phyloP scores from a whole-genome alignment of 2,113 vertebrate species.

The Indri indri region DNA sequence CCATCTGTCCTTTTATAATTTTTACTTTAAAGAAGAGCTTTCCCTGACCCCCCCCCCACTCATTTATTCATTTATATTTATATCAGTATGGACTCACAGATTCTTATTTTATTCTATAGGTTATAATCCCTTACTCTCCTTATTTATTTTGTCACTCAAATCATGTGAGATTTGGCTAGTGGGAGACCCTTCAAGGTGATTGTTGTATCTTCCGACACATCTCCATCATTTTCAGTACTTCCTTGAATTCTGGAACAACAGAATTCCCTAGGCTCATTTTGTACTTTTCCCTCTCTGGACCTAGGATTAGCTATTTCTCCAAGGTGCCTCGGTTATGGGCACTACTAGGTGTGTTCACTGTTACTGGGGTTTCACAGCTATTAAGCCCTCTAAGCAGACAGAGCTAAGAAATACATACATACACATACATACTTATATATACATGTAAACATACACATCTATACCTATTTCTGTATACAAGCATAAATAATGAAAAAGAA shows the following conservation, averaged over 20 bases:
- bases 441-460: background rate
- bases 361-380: background rate
- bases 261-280: background rate
- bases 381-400: background rate
- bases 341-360: background rate
- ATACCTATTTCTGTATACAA: background rate
- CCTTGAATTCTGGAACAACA: slow-evolving; percentile 17
- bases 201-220: background rate
- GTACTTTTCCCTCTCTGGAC: background rate
- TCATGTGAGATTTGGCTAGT: background rate
- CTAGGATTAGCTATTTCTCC: background rate
- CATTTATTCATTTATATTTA: background rate
- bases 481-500: background rate
- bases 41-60: background rate
- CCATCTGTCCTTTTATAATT: background rate
- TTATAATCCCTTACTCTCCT: background rate
- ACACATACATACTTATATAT: background rate
- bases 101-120: background rate
- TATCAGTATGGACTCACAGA: background rate
- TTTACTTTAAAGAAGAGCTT: background rate
- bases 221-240: background rate
- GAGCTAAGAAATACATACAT: background rate
- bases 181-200: background rate
- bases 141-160: slow-evolving; percentile 27
- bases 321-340: background rate